These are phyloP conservation scores for Nasonia oneida DNA, from an alignment of 2,888 invertebrate species.

Conservation along the genomic window DNA sequence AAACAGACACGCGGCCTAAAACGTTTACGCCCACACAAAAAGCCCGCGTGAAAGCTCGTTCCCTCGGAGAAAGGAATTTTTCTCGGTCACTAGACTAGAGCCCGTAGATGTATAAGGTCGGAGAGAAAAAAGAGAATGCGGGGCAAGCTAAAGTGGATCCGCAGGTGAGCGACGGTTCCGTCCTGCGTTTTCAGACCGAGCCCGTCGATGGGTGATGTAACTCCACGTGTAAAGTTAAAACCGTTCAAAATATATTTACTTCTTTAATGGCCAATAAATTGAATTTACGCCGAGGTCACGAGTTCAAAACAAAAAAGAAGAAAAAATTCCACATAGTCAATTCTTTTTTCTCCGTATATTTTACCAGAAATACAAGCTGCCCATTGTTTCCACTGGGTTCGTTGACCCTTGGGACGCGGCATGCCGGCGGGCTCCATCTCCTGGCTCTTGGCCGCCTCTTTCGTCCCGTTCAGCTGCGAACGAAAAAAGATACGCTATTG, in stretches of 20 bases:
- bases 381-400: conserved; percentile 76
- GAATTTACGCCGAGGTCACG: too few species aligned
- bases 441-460: conserved; percentile 58
- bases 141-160: conserved; percentile 38
- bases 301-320: too few species aligned
- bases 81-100: conserved; percentile 35
- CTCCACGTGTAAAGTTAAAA: not conserved
- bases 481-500: conserved; percentile 42
- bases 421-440: conserved; percentile 59
- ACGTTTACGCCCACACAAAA: not conserved
- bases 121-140: conserved; percentile 25
- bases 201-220: not conserved
- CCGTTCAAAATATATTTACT: too few species aligned
- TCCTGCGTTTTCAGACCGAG: not conserved
- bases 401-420: conserved; percentile 60
- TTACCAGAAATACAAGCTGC: conserved; percentile 76
- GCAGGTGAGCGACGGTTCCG: not conserved
- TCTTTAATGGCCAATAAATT: too few species aligned
- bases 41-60: not conserved
- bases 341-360: not conserved
- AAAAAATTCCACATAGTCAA: too few species aligned
- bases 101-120: conserved; percentile 4
- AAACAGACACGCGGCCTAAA: not conserved
- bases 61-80: conserved; percentile 10
- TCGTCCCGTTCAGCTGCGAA: conserved; percentile 66